Conservation (phyloP, 2,888 invertebrate genomes). For the Nomada lathburiana region DNA sequence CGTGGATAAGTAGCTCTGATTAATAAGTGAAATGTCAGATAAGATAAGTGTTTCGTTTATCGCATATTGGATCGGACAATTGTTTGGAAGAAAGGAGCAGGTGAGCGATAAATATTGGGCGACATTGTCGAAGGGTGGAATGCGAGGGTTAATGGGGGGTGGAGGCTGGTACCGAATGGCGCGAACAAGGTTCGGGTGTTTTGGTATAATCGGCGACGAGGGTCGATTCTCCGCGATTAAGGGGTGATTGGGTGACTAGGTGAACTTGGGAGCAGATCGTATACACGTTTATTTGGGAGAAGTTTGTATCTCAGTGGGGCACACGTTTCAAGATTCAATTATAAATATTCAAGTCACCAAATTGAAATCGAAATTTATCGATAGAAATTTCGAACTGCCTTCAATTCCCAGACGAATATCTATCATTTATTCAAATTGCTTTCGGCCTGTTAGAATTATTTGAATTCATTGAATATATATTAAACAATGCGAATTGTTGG, state of each 20-base stretch:
- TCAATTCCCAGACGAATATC: not conserved
- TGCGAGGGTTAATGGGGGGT: slow-evolving; percentile 27
- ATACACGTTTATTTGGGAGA: not conserved
- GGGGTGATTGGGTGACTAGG: slow-evolving; percentile 36
- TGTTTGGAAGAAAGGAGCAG: not conserved
- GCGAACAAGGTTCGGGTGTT: slow-evolving; percentile 41
- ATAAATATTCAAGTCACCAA: not conserved
- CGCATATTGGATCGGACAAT: not conserved
- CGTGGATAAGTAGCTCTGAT: too few relatives aligned
- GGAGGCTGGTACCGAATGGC: slow-evolving; percentile 26
- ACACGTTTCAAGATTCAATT: not conserved
- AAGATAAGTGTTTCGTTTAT: too few relatives aligned
- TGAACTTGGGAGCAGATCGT: slow-evolving; percentile 7
- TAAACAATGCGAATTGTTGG: too few relatives aligned
- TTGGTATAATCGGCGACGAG: slow-evolving; percentile 39
- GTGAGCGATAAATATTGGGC: slow-evolving; percentile 18
- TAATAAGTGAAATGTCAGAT: too few relatives aligned
- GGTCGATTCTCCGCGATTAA: slow-evolving; percentile 31
- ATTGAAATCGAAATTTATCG: not conserved
- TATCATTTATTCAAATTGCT: too few relatives aligned
- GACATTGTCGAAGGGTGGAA: slow-evolving; percentile 35
- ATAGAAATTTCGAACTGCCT: not conserved
- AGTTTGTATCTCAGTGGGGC: not conserved
- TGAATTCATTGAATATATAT: too few relatives aligned
- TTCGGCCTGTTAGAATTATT: too few relatives aligned